Conservation (phyloP, 2,888 invertebrate species). For the Malachius bipustulatus region DNA sequence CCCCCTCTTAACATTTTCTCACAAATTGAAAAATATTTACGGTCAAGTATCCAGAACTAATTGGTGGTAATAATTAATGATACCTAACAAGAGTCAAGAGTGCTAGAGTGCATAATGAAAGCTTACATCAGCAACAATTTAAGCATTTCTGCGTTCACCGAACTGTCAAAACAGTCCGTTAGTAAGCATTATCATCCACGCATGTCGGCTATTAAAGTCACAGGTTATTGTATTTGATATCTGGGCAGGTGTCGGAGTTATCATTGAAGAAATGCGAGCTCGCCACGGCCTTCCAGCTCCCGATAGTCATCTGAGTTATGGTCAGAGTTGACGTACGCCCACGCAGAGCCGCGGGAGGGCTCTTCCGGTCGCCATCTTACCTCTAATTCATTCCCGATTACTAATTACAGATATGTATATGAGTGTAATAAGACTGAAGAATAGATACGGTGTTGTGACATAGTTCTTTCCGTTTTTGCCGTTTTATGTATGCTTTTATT, state of each 20-base stretch:
- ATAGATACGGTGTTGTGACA: constrained; percentile 9
- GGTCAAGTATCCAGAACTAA: no score
- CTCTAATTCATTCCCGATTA: constrained; percentile 29
- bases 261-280: constrained; percentile 33
- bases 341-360: constrained; percentile 34
- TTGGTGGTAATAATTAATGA: no score
- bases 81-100: no score
- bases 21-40: no score
- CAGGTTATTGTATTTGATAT: constrained; percentile 27
- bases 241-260: constrained; percentile 35
- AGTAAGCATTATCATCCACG: no score
- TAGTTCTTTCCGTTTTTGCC: neutral
- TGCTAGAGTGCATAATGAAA: no score
- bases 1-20: no score
- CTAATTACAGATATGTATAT: constrained; percentile 25
- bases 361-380: constrained; percentile 36
- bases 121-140: no score
- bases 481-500: constrained; percentile 9
- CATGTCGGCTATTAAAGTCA: constrained; percentile 31
- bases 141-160: no score
- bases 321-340: constrained; percentile 35
- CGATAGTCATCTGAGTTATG: constrained; percentile 37
- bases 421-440: constrained; percentile 8
- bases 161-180: constrained; percentile 31
- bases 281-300: constrained; percentile 31